Base-by-base conservation (phyloP, 2,797 vertebrate genomes). In the Strix occidentalis region DNA sequence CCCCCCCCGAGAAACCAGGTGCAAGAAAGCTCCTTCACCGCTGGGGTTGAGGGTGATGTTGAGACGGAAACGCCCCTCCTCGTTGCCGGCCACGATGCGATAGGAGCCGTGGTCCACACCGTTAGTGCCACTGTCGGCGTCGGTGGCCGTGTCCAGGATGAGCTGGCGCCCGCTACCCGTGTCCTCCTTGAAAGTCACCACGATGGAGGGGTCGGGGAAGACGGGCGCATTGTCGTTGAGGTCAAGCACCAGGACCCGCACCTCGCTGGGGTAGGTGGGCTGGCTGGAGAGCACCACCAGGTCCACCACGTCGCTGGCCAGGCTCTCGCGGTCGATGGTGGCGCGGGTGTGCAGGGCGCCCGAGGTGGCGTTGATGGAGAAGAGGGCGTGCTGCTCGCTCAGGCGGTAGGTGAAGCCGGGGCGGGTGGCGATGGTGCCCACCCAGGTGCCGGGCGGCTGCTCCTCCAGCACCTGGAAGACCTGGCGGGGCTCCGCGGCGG, bases 41-140 rank as follows among this genome's bases (percentile, higher is more conserved):
- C 99, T 99, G 10, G 99, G 99, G 90, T 99, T 99, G 86, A 99
- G 98, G n/a, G 99, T 99, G 96, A 99, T 98, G 97, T 99, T 99
- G 97, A 99, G 95, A 41, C 99, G 98, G 97, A 99, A 99, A 29
- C 97, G 99, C 13, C 99, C 99, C 90, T 98, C 98, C 93, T 99
- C 99, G 31, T 99, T 99, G 87, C 99, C 99, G 6, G 97, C 98
- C 87, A 99, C 98, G 29, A 99, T 99, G 87, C 98, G 98, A 95
- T 99, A 99, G 2, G 99, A 99, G 81, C 98, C 98, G 87, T 99
- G 99, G 92, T 99, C 99, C 1, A 99, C 99, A 0, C 99, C 99
- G 5, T 99, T 99, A 46, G 98, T 99, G 46, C 99, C 99, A 1
- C 98, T 99, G 98, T 99, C 99, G 0, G 99, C 98, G 50, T 99